These are phyloP conservation scores for Apotomis turbidana DNA, from an alignment of 2,888 invertebrate genomes.

Conservation along the genomic window DNA sequence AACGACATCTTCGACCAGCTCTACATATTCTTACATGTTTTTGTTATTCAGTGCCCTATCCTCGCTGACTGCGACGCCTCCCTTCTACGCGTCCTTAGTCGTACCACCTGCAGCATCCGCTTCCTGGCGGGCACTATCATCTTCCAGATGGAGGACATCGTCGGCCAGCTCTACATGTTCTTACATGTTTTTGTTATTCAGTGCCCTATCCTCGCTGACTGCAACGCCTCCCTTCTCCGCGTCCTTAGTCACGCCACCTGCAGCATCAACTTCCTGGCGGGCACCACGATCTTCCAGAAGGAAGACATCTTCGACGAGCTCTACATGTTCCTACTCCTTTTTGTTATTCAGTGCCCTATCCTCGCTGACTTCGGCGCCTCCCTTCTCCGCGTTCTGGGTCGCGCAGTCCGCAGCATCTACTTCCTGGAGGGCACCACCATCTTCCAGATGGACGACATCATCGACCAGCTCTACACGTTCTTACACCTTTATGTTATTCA, in stretches of 20 bases:
- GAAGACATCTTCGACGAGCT: constrained; percentile 65
- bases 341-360: constrained; percentile 43
- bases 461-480: constrained; percentile 57
- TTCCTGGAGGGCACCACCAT: constrained; percentile 61
- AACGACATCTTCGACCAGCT: constrained; percentile 65
- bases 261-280: constrained; percentile 63
- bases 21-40: constrained; percentile 47
- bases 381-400: constrained; percentile 65
- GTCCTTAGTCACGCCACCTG: constrained; percentile 65
- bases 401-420: constrained; percentile 65
- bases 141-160: constrained; percentile 62
- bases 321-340: constrained; percentile 47
- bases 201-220: constrained; percentile 67
- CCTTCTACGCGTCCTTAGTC: constrained; percentile 65
- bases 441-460: constrained; percentile 62
- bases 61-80: constrained; percentile 62
- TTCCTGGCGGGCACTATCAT: constrained; percentile 61
- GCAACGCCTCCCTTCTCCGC: constrained; percentile 65
- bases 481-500: no score
- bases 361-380: constrained; percentile 62
- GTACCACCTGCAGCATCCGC: constrained; percentile 65
- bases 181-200: constrained; percentile 42
- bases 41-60: constrained; percentile 63
- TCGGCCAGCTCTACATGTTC: constrained; percentile 57
- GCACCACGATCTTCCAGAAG: constrained; percentile 57